A percentile compares a stretch with the other conserved stretches of the same genome.
phyloP scores from a whole-genome alignment of 2,888 invertebrate species.

The Nomada lathburiana region DNA sequence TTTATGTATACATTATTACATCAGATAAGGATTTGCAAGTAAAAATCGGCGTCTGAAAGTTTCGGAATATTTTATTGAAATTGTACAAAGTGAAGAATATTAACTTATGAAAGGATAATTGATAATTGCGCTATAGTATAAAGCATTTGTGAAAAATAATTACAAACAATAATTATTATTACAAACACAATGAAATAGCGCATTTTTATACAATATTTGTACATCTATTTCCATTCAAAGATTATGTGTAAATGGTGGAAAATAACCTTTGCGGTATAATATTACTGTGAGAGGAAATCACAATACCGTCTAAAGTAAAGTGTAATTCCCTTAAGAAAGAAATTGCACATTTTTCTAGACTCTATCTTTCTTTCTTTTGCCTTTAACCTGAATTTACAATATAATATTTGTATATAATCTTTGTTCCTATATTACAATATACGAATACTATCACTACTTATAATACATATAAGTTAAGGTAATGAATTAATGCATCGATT shows the following conservation, averaged over 20 bases:
- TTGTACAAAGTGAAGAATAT: slow-evolving; percentile 36
- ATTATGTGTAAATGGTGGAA: slow-evolving; percentile 17
- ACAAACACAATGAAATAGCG: slow-evolving; percentile 44
- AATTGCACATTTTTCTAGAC: slow-evolving; percentile 26
- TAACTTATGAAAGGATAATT: slow-evolving; percentile 13
- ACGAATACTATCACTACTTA: slow-evolving; percentile 64
- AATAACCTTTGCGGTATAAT: slow-evolving; percentile 7
- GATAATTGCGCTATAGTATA: slow-evolving; percentile 12
- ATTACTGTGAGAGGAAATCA: neutral
- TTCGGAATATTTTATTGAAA: slow-evolving; percentile 37
- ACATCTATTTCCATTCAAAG: slow-evolving; percentile 37
- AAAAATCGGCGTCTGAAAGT: neutral
- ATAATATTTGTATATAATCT: slow-evolving; percentile 59
- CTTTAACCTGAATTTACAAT: slow-evolving; percentile 50
- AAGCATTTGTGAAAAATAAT: slow-evolving; percentile 6
- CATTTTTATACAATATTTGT: slow-evolving; percentile 55
- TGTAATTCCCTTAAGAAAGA: slow-evolving; percentile 19
- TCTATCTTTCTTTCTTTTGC: slow-evolving; percentile 11
- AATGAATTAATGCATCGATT: slow-evolving; percentile 56
- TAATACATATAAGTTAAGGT: slow-evolving; percentile 67
- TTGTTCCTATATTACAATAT: slow-evolving; percentile 71
- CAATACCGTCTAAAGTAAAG: slow-evolving; percentile 13
- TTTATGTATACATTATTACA: neutral
- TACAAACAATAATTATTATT: slow-evolving; percentile 19
- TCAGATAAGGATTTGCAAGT: neutral